A percentile compares a stretch with the other conserved stretches of the same genome.
Conservation (phyloP, 2,888 invertebrate genomes). For the Ligdia adustata region DNA sequence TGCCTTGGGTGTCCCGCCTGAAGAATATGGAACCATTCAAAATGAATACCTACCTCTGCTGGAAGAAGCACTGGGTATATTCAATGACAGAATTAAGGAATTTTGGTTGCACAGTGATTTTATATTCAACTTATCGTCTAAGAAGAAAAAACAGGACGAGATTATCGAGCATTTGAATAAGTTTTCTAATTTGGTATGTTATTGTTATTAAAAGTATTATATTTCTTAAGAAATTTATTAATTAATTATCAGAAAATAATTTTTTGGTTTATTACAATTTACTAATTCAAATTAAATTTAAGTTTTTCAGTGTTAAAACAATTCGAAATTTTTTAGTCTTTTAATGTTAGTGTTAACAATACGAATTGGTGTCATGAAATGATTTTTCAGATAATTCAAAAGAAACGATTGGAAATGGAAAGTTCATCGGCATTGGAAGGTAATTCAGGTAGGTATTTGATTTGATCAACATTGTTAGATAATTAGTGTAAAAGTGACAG, state of each 20-base stretch:
- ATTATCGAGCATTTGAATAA: neutral
- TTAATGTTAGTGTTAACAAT: no score
- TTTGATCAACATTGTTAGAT: no score
- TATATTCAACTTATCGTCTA: neutral
- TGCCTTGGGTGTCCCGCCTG: no score
- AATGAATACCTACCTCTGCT: neutral
- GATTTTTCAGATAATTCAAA: neutral
- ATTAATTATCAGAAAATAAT: no score
- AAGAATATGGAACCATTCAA: neutral
- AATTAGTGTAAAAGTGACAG: no score
- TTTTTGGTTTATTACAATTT: no score
- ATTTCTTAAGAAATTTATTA: no score
- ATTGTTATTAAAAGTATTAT: neutral
- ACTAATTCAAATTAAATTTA: no score
- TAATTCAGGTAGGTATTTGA: neutral
- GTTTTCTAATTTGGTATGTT: neutral
- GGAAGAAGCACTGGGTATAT: neutral
- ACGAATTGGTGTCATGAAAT: no score
- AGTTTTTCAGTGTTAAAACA: no score
- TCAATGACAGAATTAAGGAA: neutral
- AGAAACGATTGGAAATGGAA: neutral
- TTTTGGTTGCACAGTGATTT: constrained; percentile 21
- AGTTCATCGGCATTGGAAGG: neutral
- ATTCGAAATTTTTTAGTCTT: no score
- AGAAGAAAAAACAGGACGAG: neutral